Evolutionary conservation across 2,113 vertebrate genomes (phyloP), one percentile per base, ranked within the genome.

Genomic region (Hucho hucho): DNA sequence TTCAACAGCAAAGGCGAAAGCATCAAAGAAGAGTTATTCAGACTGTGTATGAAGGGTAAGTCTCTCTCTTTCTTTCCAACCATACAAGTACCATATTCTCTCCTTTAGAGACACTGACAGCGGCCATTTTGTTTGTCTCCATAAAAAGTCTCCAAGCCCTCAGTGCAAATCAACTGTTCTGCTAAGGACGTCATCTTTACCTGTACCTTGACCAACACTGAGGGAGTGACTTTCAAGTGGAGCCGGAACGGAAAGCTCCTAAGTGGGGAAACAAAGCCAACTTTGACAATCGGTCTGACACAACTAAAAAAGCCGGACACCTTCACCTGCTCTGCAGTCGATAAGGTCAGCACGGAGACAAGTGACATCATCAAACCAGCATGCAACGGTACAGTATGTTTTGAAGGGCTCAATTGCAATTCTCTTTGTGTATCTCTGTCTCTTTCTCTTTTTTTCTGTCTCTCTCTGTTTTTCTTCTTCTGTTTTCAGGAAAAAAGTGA

Each of bases 211-310:
- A 0, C 20, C 6, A 3, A 7, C 4, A 0, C 0, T 0, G 1
- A 18, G 1, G 11, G 2, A 1, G 0, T 61, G 0, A 16, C 0
- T 0, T 6, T 68, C 4, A 0, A 2, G 1, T 92, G 90, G 91
- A 3, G 76, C 0, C 2, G 24, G 1, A 14, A 78, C 0, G 0
- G 3, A 0, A 4, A 77, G 0, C 0, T 1, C 1, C 0, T 1
- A 3, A 0, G 28, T 4, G 0, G 13, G 0, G 0, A 0, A 4
- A 72, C 0, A 0, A 0, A 0, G 0, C 0, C 0, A 0, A 18
- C 0, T 1, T 12, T 87, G 20, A n/a, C 0, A 0, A 9, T 0
- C 3, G 0, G 0, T 0, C 1, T 0, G 0, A 0, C 4, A 0
- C 0, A 24, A 0, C 4, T 73, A 13, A 1, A 4, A 4, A 0